Conservation (phyloP, 2,888 invertebrate species). For the Amphiduros pacificus region DNA sequence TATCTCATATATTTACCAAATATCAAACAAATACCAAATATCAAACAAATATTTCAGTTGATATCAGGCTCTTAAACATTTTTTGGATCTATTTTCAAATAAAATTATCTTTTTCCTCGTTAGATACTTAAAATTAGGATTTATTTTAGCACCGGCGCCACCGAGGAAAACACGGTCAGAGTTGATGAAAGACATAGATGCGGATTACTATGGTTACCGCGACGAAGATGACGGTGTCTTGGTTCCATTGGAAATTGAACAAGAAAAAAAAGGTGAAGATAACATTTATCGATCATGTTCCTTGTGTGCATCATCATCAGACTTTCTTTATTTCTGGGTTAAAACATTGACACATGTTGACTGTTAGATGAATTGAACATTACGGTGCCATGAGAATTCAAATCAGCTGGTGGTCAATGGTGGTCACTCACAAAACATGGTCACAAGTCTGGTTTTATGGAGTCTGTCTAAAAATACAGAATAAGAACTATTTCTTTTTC, state of each 20-base stretch:
- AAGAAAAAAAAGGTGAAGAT: conserved; percentile 72
- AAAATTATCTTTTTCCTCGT: not conserved
- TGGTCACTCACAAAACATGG: not conserved
- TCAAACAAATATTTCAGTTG: too few relatives aligned
- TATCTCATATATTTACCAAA: too few relatives aligned
- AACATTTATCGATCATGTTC: not conserved
- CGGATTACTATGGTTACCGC: conserved; percentile 97
- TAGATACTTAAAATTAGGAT: not conserved
- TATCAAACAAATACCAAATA: too few relatives aligned
- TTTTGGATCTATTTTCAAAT: not conserved
- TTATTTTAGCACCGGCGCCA: conserved; percentile 82
- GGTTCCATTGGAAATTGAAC: conserved; percentile 80
- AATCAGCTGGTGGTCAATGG: not conserved
- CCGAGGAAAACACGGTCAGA: conserved; percentile 92
- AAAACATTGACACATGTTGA: too few relatives aligned
- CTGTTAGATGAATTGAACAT: too few relatives aligned
- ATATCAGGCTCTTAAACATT: not conserved
- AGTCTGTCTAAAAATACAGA: too few relatives aligned
- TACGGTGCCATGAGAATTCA: too few relatives aligned
- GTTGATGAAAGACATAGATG: conserved; percentile 96
- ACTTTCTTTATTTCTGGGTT: too few relatives aligned
- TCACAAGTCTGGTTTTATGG: too few relatives aligned
- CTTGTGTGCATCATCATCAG: not conserved
- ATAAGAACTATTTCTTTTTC: not conserved
- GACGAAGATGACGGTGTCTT: conserved; percentile 98